Base-by-base conservation (phyloP, 2,113 vertebrate genomes). In the Clarias gariepinus region DNA sequence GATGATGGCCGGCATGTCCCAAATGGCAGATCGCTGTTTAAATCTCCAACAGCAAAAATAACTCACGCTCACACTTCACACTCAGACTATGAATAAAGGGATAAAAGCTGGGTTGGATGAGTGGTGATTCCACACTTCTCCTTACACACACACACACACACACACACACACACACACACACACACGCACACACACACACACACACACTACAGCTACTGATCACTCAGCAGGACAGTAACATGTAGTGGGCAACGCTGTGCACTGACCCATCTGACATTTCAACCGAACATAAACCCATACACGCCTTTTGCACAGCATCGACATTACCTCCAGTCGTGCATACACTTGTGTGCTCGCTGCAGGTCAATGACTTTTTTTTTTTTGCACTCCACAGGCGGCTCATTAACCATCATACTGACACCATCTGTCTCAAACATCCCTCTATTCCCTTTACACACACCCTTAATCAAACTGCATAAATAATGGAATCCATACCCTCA, bases 21-120 rank as follows among this genome's bases (percentile, higher is more conserved):
- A 94, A 94, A 95, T 93, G 93, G 94, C 92, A 94, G 94, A 93
- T 94, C 88, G 91, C 89, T 93, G 94, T 93, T 94, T 91, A 92
- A 92, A 92, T 90, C 88, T 92, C 92, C 89, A 87, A 89, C 89
- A 88, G 90, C 93, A 93, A 94, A 93, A 94, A 93, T 93, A 94
- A 91, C 92, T 88, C 90, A 87, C 89, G 91, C 52, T 19, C 76
- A 55, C 91, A 90, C 89, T 89, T 91, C 89, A 90, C 89, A 90
- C 87, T 81, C 87, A 87, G 55, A 71, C 16, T 82, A 57, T 80
- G 63, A 78, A 64, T 64, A 61, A 89, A 86, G 47, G 11, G 86
- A 89, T 91, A 89, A 89, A 87, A 91, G 68, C 78, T 66, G 63
- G 83, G 60, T 63, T 86, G 77, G 88, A 79, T 63, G 83, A 90